Conservation (phyloP, 2,797 vertebrate species). For the Todus mexicanus region DNA sequence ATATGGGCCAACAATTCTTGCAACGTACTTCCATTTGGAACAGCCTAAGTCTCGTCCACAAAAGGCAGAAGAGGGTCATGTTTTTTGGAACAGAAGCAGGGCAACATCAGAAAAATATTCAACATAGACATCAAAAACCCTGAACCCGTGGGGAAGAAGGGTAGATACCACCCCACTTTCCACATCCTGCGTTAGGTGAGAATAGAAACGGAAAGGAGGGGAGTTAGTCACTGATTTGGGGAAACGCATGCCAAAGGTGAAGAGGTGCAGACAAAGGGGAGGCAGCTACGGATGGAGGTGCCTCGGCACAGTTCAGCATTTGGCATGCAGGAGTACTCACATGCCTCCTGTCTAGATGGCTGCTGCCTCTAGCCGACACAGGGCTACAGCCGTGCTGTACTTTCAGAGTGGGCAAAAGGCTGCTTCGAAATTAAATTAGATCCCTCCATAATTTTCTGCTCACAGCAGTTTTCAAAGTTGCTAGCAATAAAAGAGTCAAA, state of each 20-base stretch:
- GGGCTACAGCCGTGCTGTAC: neutral
- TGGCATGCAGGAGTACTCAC: neutral
- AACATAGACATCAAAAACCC: neutral
- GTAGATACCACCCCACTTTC: neutral
- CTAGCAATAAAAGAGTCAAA: neutral
- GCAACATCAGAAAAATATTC: neutral
- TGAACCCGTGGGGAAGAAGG: neutral
- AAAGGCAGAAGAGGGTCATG: neutral
- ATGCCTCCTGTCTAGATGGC: neutral
- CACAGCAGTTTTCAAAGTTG: neutral
- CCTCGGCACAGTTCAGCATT: neutral
- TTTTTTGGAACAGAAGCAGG: neutral
- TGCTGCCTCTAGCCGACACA: neutral
- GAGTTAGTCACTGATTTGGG: accelerated
- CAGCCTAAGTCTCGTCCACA: neutral
- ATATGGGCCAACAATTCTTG: slow-evolving; percentile 4
- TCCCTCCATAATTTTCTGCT: neutral
- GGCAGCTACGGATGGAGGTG: neutral
- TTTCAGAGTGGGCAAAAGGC: neutral
- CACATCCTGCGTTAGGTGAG: neutral
- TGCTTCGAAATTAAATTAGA: neutral
- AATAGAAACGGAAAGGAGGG: neutral
- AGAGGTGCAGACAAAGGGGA: neutral
- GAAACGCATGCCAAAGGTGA: neutral
- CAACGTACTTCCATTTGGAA: neutral